A percentile compares a stretch with the other conserved stretches of the same genome.
These are phyloP conservation scores for Nannoperca australis DNA, from an alignment of 2,797 vertebrate genomes.

Conservation along the genomic window DNA sequence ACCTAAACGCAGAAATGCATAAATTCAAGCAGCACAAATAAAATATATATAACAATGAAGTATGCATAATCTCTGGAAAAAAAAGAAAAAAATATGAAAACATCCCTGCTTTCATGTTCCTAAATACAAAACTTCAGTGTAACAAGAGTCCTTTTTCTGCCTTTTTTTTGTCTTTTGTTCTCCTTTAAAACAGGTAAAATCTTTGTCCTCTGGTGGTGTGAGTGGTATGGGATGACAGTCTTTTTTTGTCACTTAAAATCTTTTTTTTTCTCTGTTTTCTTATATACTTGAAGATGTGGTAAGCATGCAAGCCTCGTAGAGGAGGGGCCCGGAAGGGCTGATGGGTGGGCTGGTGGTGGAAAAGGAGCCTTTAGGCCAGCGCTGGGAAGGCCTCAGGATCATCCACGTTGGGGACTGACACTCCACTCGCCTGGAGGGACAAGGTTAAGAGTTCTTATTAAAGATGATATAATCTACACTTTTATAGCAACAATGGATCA, in stretches of 20 bases:
- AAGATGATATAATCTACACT: neutral
- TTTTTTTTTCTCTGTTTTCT: conserved; percentile 86
- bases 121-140: conserved; percentile 99
- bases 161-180: conserved; percentile 86
- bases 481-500: neutral
- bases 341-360: conserved; percentile 88
- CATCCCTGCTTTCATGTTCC: conserved; percentile 99
- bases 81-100: conserved; percentile 92
- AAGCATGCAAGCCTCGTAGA: conserved; percentile 99
- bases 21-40: conserved; percentile 95
- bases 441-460: neutral
- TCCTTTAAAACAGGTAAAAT: conserved; percentile 95
- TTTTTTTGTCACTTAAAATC: conserved; percentile 78
- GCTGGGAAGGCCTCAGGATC: conserved; percentile 99
- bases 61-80: conserved; percentile 96
- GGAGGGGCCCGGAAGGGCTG: conserved; percentile 88
- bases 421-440: conserved; percentile 87
- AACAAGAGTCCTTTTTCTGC: conserved; percentile 95
- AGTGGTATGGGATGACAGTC: conserved; percentile 96
- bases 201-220: conserved; percentile 93
- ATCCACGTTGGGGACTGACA: conserved; percentile 97
- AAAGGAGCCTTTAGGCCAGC: conserved; percentile 88
- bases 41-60: conserved; percentile 89
- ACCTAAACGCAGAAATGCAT: conserved; percentile 89
- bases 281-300: conserved; percentile 95